phyloP scores from a whole-genome alignment of 2,888 invertebrate genomes.

The Apamea crenata region DNA sequence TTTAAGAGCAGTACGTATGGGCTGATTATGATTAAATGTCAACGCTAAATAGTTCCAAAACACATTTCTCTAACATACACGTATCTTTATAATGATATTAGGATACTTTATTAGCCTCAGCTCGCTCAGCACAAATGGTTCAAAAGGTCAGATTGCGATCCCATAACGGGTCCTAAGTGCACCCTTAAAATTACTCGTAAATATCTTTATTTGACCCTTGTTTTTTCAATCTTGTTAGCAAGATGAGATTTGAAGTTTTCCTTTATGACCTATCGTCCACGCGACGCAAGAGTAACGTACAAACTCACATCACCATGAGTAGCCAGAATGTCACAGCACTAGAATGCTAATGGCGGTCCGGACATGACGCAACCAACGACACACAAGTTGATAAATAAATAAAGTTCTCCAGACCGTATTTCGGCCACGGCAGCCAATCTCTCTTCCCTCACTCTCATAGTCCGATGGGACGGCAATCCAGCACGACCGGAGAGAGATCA shows the following conservation, averaged over 20 bases:
- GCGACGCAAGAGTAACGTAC: not conserved
- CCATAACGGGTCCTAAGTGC: constrained; percentile 22
- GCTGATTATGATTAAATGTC: not conserved
- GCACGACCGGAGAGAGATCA: no score
- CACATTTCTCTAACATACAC: not conserved
- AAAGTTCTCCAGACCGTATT: no score
- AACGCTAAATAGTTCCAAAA: not conserved
- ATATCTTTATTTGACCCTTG: not conserved
- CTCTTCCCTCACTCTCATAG: no score
- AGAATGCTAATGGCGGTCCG: not conserved
- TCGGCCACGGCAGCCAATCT: no score
- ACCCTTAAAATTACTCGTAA: constrained; percentile 33
- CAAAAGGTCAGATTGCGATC: constrained; percentile 18
- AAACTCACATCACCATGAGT: not conserved
- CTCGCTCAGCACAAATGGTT: not conserved
- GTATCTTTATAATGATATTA: not conserved
- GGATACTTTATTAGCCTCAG: not conserved
- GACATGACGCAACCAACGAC: not conserved
- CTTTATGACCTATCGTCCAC: not conserved
- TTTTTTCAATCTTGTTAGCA: not conserved
- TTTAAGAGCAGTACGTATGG: no score
- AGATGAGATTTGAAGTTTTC: not conserved
- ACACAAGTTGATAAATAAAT: not conserved
- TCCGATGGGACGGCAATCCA: no score
- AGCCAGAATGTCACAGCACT: not conserved